phyloP scores from a whole-genome alignment of 2,797 vertebrate genomes.

The Coranthus polyacanthus region DNA sequence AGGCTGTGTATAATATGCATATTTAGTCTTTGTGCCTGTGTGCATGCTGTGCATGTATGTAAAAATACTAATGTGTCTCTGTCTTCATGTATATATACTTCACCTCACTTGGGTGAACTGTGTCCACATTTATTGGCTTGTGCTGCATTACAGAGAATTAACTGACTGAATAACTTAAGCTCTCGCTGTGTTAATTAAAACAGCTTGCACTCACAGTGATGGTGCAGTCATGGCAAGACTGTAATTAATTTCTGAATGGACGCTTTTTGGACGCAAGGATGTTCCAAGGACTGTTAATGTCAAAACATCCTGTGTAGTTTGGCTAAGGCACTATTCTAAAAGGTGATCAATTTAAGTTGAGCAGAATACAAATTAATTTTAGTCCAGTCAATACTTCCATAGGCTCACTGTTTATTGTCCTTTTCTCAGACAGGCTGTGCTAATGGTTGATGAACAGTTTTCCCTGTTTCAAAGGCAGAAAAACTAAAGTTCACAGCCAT shows the following conservation, averaged over 20 bases:
- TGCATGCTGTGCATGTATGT: conserved; percentile 23
- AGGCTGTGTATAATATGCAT: background rate
- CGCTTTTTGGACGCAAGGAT: conserved; percentile 68
- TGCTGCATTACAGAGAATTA: conserved; percentile 75
- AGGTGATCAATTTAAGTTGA: conserved; percentile 57
- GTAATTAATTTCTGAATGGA: conserved; percentile 82
- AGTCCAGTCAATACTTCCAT: conserved; percentile 31
- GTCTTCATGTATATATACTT: conserved; percentile 7
- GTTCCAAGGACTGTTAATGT: conserved; percentile 68
- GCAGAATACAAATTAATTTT: conserved; percentile 43
- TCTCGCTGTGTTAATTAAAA: conserved; percentile 81
- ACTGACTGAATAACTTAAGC: conserved; percentile 77
- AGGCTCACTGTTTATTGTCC: conserved; percentile 41
- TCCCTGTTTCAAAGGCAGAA: conserved; percentile 13
- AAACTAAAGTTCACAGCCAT: conserved; percentile 25
- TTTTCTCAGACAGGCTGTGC: conserved; percentile 4
- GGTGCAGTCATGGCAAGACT: conserved; percentile 55
- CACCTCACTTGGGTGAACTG: conserved; percentile 44
- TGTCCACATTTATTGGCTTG: conserved; percentile 68
- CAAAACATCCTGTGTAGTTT: conserved; percentile 61
- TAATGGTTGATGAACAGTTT: conserved; percentile 36
- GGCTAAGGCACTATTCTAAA: conserved; percentile 49
- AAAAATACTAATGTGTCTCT: conserved; percentile 12
- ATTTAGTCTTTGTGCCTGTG: background rate
- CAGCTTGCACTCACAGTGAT: conserved; percentile 69